Base-by-base conservation (phyloP, 2,888 invertebrate genomes). In the Drosophila cognata region DNA sequence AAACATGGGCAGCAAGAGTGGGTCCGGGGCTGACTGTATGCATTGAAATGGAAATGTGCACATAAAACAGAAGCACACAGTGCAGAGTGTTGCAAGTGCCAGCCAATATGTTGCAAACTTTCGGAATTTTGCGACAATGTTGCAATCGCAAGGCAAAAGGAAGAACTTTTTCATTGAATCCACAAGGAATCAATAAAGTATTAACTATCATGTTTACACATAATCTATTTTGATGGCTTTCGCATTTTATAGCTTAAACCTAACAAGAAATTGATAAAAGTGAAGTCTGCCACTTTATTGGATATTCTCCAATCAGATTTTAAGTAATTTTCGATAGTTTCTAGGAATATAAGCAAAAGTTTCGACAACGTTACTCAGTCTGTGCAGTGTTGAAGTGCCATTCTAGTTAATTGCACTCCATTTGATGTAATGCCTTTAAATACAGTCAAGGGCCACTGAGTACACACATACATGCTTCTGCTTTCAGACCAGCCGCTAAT, bases 401-500 rank as follows among this genome's bases (percentile, higher is more conserved):
- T 46, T 53, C 28, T 18, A 38, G 38, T 58, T 53, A 58, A 71
- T 50, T 58, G 63, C 25, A 53, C 41, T 33, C 25, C 31, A 53
- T 58, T 52, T 48, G 7, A 21, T 41, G 43, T 51, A 69, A 51
- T 43, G n/a, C 41, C 35, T n/a, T 66, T 50, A 59, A 59, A 59
- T 55, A 41, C 56, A 25, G 41, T n/a, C 29, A 52, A 21, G 38
- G 59, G 33, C 46, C 46, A 46, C 25, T 25, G 46, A 46, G 46
- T 31, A 13, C 18, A 31, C 13, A 16, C 51, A 53, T 13, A 61
- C 50, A 56, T 25, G 46, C 21, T 31, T 64, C 38, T 53, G 46
- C 71, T 53, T 58, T 41, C 58, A 53, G 56, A 3, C 33, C 48
- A 46, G 28, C 25, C 77, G 88, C 86, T 84, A 84, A 85, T 85